These are phyloP conservation scores for Amblyopsis hoosieri DNA, from an alignment of 2,797 vertebrate species.

Conservation along the genomic window DNA sequence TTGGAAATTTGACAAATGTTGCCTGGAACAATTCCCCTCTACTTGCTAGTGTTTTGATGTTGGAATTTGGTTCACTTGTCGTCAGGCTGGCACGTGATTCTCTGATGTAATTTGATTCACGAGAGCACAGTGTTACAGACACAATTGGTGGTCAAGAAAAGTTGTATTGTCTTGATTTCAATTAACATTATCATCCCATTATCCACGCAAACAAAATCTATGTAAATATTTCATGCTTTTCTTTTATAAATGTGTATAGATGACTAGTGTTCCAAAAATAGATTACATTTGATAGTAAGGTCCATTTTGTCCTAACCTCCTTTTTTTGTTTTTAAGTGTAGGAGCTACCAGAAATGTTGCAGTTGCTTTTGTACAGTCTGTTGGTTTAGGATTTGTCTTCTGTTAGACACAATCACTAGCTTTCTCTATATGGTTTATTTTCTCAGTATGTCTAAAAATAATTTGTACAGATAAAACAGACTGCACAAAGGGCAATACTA, in stretches of 20 bases:
- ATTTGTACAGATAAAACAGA: slow-evolving; percentile 54
- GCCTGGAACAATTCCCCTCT: slow-evolving; percentile 37
- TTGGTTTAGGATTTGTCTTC: slow-evolving; percentile 52
- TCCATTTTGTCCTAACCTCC: slow-evolving; percentile 59
- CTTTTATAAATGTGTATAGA: slow-evolving; percentile 80
- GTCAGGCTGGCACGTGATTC: slow-evolving; percentile 59
- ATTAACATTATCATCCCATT: slow-evolving; percentile 42
- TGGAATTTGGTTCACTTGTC: slow-evolving; percentile 48
- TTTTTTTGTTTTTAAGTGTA: slow-evolving; percentile 51
- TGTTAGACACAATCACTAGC: slow-evolving; percentile 48
- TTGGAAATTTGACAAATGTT: slow-evolving; percentile 60
- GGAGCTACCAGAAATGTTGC: slow-evolving; percentile 55
- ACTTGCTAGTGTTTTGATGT: slow-evolving; percentile 52
- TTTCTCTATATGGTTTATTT: slow-evolving; percentile 64
- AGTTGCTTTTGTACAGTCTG: slow-evolving; percentile 50
- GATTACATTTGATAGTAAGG: slow-evolving; percentile 73
- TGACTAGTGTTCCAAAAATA: slow-evolving; percentile 76
- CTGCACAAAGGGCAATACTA: slow-evolving; percentile 72
- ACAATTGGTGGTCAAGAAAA: slow-evolving; percentile 52
- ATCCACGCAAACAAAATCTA: slow-evolving; percentile 62
- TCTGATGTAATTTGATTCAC: slow-evolving; percentile 63
- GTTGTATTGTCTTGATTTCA: slow-evolving; percentile 43
- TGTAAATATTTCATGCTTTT: slow-evolving; percentile 81
- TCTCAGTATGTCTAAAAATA: slow-evolving; percentile 61
- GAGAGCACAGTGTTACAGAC: slow-evolving; percentile 43